Conservation (phyloP, 2,888 invertebrate species). For the Charanyca ferruginea region DNA sequence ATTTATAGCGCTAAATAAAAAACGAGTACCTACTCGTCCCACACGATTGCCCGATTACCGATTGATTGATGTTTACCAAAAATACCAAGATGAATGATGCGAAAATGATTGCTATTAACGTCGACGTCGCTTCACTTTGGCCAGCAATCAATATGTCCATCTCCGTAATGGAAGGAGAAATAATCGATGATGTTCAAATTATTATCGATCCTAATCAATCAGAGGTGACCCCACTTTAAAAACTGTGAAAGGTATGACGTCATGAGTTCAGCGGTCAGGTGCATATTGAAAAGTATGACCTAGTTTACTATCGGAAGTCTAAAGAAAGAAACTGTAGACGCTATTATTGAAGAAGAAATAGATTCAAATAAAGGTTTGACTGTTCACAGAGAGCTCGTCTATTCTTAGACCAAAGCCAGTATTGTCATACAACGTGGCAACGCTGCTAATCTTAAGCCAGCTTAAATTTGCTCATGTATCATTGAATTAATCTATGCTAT, state of each 20-base stretch:
- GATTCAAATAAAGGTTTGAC: not conserved
- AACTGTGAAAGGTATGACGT: conserved; percentile 5
- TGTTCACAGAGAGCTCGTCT: too few relatives aligned
- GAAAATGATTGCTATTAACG: conserved; percentile 56
- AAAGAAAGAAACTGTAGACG: not conserved
- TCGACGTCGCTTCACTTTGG: conserved; percentile 41
- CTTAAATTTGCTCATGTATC: too few relatives aligned
- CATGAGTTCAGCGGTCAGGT: not conserved
- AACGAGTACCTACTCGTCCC: conserved; percentile 9
- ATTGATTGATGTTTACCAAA: conserved; percentile 48
- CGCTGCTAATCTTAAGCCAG: too few relatives aligned
- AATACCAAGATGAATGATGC: conserved; percentile 43
- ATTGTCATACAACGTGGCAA: too few relatives aligned
- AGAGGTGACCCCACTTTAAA: conserved; percentile 36
- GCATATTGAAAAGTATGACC: conserved; percentile 13
- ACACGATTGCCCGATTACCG: conserved; percentile 8
- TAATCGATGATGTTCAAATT: conserved; percentile 31
- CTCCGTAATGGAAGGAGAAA: conserved; percentile 28
- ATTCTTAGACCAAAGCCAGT: not conserved
- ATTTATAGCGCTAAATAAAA: not conserved
- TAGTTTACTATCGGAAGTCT: conserved; percentile 5
- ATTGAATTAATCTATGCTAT: too few relatives aligned
- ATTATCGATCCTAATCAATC: conserved; percentile 40
- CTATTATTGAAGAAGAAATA: not conserved
- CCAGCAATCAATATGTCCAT: conserved; percentile 44